Base-by-base conservation (phyloP, 1,140 invertebrate genomes). In the Acromyrmex heyeri region DNA sequence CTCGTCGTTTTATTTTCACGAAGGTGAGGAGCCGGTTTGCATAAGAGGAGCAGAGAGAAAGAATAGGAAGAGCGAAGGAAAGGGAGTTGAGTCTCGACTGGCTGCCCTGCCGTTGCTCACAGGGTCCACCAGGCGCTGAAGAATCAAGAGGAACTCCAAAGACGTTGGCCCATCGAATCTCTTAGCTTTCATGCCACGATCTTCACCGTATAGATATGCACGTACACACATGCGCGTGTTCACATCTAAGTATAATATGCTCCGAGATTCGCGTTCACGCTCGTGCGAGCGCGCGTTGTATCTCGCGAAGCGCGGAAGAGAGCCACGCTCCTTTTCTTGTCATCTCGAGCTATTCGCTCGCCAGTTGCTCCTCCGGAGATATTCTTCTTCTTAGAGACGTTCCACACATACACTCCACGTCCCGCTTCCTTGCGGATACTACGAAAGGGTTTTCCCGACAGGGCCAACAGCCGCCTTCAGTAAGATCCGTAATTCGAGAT, bases 401-500 rank as follows among this genome's bases (percentile, higher is more conserved):
- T 27, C 77, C 34, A 38, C 7, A 38, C 7, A 38, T 38, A 38
- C 34, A 30, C 48, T 75, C 21, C 76, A 83, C 87, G 82, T 48
- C 62, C 72, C 62, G 70, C 27, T 83, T 53, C 55, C 62, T 55
- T 76, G 50, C 59, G n/a, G 55, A 14, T 61, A 69, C 48, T 21
- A 27, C 44, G 61, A 86, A 50, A 73, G 73, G 77, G 67, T 50
- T 87, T 89, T 87, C 34, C 85, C 88, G 88, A 65, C 50, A 18
- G 30, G 72, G 34, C 62, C 75, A 78, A 30, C 48, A 69, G 69
- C 38, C 57, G 38, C 61, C 44, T 48, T 14, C 62, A 44, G 72
- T 82, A 61, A 90, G 90, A 91, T 91, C 87, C 86, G 90, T 91
- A 91, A 90, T 87, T 87, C 83, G 72, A 90, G 90, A 91, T 91